Conservation (phyloP, 2,888 invertebrate species). For the Drosophila putrida region DNA sequence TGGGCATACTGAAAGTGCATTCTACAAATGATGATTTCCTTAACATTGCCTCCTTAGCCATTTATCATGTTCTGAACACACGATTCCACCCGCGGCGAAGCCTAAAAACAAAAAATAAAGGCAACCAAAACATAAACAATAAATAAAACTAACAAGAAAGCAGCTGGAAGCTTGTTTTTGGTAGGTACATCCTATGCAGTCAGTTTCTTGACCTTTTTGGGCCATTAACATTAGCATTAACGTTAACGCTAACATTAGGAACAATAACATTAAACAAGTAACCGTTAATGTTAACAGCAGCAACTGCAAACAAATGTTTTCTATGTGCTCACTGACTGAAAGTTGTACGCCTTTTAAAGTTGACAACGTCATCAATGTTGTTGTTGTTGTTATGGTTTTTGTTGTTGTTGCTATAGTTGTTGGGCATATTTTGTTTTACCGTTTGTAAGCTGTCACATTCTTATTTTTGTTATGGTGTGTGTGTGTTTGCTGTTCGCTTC, state of each 20-base stretch:
- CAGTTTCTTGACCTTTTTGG: conserved; percentile 59
- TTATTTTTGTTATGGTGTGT: conserved; percentile 15
- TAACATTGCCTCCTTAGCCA: conserved; percentile 20
- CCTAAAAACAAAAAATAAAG: background rate
- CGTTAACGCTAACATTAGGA: conserved; percentile 12
- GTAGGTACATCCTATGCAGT: conserved; percentile 41
- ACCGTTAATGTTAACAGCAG: conserved; percentile 41
- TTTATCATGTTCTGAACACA: conserved; percentile 45
- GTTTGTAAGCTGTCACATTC: conserved; percentile 74
- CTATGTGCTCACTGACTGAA: conserved; percentile 28
- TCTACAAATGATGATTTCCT: conserved; percentile 18
- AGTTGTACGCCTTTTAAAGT: conserved; percentile 55
- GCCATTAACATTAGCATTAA: conserved; percentile 21
- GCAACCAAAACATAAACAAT: conserved; percentile 5
- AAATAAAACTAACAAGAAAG: conserved; percentile 29
- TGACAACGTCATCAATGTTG: conserved; percentile 32
- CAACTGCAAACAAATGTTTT: conserved; percentile 38
- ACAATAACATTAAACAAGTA: conserved; percentile 36
- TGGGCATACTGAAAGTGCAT: background rate
- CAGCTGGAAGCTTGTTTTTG: conserved; percentile 14
- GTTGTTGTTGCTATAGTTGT: conserved; percentile 30
- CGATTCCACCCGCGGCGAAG: conserved; percentile 28
- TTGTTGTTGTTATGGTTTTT: conserved; percentile 17
- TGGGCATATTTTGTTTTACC: conserved; percentile 64
- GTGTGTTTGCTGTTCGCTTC: conserved; percentile 8